phyloP scores from a whole-genome alignment of 1,140 invertebrate species.

The Anadara kagoshimensis region DNA sequence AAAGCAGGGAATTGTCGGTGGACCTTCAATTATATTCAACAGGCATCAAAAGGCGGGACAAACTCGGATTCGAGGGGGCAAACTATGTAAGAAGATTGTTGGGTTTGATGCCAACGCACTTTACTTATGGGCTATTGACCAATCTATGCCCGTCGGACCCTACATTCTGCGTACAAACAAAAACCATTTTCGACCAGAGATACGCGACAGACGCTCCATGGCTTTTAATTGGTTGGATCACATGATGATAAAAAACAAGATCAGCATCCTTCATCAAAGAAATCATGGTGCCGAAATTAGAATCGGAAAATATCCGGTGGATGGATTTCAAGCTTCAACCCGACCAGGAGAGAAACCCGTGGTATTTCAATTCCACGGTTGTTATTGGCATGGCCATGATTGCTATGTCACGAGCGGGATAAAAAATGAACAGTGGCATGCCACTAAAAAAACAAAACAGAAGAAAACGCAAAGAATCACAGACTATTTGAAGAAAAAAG shows the following conservation, averaged over 20 bases:
- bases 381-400: slow-evolving; percentile 17
- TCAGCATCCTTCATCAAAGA: background rate
- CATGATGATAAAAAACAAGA: background rate
- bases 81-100: slow-evolving; percentile 10
- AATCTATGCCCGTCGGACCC: slow-evolving; percentile 35
- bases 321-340: slow-evolving; percentile 1
- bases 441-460: background rate
- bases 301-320: slow-evolving; percentile 2
- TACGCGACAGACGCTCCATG: background rate
- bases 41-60: background rate
- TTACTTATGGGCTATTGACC: slow-evolving; percentile 11
- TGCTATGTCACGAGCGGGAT: background rate
- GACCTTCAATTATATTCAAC: slow-evolving; percentile 11
- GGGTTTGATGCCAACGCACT: slow-evolving; percentile 20
- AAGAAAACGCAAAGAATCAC: slow-evolving; percentile 3
- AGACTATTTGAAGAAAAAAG: background rate
- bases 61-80: background rate
- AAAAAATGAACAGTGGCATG: background rate
- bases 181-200: background rate
- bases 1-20: slow-evolving; percentile 4
- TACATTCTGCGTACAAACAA: background rate
- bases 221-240: background rate
- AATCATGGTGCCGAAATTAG: slow-evolving; percentile 8
- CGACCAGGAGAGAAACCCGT: background rate
- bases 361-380: slow-evolving; percentile 12